phyloP scores from a whole-genome alignment of 2,888 invertebrate genomes.

The Brachyopa scutellaris region DNA sequence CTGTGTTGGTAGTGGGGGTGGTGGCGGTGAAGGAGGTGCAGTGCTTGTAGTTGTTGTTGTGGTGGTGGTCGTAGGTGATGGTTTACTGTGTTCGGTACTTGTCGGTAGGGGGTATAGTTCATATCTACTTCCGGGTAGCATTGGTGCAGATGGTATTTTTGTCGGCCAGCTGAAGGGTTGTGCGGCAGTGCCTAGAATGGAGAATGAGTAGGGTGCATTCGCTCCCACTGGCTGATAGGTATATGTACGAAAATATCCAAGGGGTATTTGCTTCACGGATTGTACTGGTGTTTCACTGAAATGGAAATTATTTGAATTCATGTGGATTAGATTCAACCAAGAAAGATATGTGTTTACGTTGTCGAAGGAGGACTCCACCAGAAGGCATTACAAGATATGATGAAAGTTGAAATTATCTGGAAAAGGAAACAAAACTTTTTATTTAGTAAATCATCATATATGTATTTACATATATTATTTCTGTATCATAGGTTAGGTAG shows the following conservation, averaged over 20 bases:
- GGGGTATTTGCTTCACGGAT: constrained; percentile 79
- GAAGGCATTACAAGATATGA: constrained; percentile 21
- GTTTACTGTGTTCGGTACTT: constrained; percentile 44
- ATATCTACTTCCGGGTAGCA: constrained; percentile 75
- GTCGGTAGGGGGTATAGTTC: constrained; percentile 74
- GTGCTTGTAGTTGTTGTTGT: constrained; percentile 68
- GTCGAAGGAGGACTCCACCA: constrained; percentile 59
- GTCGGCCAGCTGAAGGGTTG: constrained; percentile 61
- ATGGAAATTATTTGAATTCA: background rate
- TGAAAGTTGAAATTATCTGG: constrained; percentile 31
- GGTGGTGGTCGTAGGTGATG: constrained; percentile 38
- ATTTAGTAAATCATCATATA: too few species aligned
- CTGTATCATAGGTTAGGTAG: too few species aligned
- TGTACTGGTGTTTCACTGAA: constrained; percentile 65
- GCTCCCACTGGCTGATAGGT: constrained; percentile 79
- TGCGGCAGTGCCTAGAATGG: constrained; percentile 75
- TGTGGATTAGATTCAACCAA: too few species aligned
- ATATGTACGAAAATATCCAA: constrained; percentile 81
- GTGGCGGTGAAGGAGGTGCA: constrained; percentile 66
- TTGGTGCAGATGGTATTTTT: constrained; percentile 74
- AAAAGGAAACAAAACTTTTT: background rate
- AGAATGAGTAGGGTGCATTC: constrained; percentile 75
- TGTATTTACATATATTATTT: too few species aligned
- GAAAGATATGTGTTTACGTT: constrained; percentile 41
- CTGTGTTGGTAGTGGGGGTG: constrained; percentile 62